phyloP scores from a whole-genome alignment of 2,888 invertebrate species.

The Priapulus caudatus region DNA sequence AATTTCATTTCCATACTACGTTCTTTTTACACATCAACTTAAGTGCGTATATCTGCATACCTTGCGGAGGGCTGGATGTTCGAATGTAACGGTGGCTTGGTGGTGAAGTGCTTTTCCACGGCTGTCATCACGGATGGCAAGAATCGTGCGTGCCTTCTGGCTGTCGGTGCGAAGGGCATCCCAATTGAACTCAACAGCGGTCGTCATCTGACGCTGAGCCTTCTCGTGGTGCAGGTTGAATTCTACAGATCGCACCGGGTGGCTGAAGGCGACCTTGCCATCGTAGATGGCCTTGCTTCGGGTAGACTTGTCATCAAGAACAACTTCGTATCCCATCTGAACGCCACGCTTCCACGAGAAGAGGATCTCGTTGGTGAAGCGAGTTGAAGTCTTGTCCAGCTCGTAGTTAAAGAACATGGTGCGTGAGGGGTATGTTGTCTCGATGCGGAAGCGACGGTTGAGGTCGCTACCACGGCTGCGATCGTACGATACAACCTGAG shows the following conservation, averaged over 20 bases:
- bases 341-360: not conserved
- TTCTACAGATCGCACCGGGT: not conserved
- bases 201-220: not conserved
- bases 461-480: slow-evolving; percentile 1
- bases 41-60: too few relatives aligned
- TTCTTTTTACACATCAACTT: too few relatives aligned
- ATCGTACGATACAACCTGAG: not conserved
- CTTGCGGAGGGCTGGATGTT: slow-evolving; percentile 1
- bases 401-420: not conserved
- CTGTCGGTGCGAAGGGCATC: not conserved
- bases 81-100: not conserved
- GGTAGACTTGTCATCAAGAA: not conserved
- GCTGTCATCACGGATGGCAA: not conserved
- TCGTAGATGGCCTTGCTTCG: not conserved
- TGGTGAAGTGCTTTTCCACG: not conserved
- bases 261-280: not conserved
- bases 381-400: not conserved
- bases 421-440: not conserved
- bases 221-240: not conserved
- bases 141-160: not conserved
- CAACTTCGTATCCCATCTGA: not conserved
- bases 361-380: not conserved
- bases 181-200: not conserved
- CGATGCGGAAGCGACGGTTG: not conserved
- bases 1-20: too few relatives aligned